Evolutionary conservation across 2,888 invertebrate genomes (phyloP), one percentile per base, ranked within the genome.

Genomic region (Tuta absoluta): DNA sequence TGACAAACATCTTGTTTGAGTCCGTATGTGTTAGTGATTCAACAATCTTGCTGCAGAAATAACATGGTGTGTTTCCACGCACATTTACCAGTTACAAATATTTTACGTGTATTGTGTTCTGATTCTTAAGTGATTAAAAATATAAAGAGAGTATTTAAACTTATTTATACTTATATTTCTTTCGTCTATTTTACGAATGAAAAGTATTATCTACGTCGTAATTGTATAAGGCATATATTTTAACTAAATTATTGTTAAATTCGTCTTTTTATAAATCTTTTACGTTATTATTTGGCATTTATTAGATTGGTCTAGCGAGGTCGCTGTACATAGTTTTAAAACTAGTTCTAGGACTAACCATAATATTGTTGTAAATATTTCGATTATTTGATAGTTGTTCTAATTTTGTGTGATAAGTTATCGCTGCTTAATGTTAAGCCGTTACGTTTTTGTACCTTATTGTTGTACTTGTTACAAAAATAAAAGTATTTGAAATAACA

Each of bases 321-420:
- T 60, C 19, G 33, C n/a, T 65, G 49, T 66, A 61, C 21, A 58
- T 68, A 62, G 66, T 41, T 65, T 45, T 65, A 57, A 56, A 63
- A 19, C 48, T 62, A 53, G 38, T 61, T 62, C 38, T 66, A 63
- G 61, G 59, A 62, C 63, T 63, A 65, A 66, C 23, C 62, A 61
- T 63, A 57, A 59, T 62, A 37, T 63, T 66, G 66, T 69, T 73
- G 74, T 72, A 68, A 69, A 69, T 70, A 70, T 56, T 61, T 63
- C 59, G 57, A 51, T 23, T 53, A 57, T 48, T 57, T 41, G 19
- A 48, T 59, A 51, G 12, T 49, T 61, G 57, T 68, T 69, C 51
- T 71, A 67, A 67, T 71, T 70, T 33, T 72, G 75, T 72, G 65
- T 82, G 82, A 83, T 83, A 81, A 77, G 65, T 62, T 63, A 67